phyloP scores from a whole-genome alignment of 2,113 vertebrate genomes.

The Naja naja region DNA sequence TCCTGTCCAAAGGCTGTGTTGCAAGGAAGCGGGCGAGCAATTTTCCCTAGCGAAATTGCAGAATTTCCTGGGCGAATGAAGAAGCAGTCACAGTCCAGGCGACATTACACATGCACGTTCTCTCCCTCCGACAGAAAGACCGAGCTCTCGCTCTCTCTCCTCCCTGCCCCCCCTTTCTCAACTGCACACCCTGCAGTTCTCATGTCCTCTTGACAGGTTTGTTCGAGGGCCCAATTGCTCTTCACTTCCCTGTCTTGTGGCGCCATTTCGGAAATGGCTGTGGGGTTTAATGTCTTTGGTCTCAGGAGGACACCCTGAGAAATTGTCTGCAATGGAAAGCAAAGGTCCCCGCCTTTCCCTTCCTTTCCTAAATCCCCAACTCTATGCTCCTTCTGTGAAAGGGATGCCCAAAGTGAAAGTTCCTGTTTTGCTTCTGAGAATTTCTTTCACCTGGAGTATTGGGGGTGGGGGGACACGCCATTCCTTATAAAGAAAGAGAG shows the following conservation, averaged over 20 bases:
- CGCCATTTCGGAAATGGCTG: constrained; percentile 80
- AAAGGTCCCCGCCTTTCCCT: constrained; percentile 17
- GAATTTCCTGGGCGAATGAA: constrained; percentile 50
- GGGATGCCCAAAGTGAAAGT: background rate
- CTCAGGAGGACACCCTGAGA: constrained; percentile 58
- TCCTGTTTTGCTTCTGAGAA: background rate
- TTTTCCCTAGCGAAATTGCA: constrained; percentile 56
- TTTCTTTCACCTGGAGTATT: background rate
- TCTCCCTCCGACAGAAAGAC: constrained; percentile 44
- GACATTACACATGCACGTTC: background rate
- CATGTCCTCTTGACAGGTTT: constrained; percentile 63
- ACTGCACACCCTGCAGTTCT: background rate
- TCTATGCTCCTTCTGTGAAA: background rate
- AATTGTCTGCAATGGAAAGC: constrained; percentile 76
- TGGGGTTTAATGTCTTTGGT: constrained; percentile 76
- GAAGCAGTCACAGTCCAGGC: constrained; percentile 51
- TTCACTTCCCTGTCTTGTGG: constrained; percentile 75
- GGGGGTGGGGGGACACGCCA: too few relatives aligned
- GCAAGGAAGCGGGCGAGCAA: background rate
- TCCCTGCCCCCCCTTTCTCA: background rate
- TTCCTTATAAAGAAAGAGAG: background rate
- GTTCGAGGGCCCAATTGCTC: constrained; percentile 70
- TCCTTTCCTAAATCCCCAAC: background rate
- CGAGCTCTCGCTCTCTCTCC: background rate
- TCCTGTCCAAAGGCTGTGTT: background rate